phyloP scores from a whole-genome alignment of 53 echinoderm and acorn worm genomes.

The Zoroaster sp. region DNA sequence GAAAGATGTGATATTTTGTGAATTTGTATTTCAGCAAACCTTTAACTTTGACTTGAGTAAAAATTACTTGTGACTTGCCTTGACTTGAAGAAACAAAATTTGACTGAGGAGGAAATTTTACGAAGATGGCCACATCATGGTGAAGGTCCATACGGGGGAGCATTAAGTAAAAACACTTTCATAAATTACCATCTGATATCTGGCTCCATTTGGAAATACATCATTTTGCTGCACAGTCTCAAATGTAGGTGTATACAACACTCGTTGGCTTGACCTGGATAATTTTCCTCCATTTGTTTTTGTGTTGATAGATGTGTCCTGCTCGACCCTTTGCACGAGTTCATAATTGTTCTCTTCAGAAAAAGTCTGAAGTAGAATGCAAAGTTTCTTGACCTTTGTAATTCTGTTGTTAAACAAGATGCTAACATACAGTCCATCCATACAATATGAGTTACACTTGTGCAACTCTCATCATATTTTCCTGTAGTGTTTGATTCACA shows the following conservation, averaged over 20 bases:
- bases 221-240: background rate
- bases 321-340: background rate
- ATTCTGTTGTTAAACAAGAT: constrained; percentile 62
- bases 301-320: background rate
- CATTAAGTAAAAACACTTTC: background rate
- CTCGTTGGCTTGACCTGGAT: background rate
- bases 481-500: background rate
- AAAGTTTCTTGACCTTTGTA: constrained; percentile 60
- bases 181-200: constrained; percentile 80
- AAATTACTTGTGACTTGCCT: no score
- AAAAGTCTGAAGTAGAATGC: background rate
- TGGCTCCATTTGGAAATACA: constrained; percentile 65
- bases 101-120: background rate
- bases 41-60: no score
- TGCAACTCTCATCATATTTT: background rate
- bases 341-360: background rate
- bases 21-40: no score
- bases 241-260: background rate
- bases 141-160: no score
- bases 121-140: background rate
- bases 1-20: no score
- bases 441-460: background rate
- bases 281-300: background rate
- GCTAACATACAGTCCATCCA: constrained; percentile 71
- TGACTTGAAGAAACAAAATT: no score